These are phyloP conservation scores for Tricholauxania praeusta DNA, from an alignment of 2,888 invertebrate species.

Conservation along the genomic window DNA sequence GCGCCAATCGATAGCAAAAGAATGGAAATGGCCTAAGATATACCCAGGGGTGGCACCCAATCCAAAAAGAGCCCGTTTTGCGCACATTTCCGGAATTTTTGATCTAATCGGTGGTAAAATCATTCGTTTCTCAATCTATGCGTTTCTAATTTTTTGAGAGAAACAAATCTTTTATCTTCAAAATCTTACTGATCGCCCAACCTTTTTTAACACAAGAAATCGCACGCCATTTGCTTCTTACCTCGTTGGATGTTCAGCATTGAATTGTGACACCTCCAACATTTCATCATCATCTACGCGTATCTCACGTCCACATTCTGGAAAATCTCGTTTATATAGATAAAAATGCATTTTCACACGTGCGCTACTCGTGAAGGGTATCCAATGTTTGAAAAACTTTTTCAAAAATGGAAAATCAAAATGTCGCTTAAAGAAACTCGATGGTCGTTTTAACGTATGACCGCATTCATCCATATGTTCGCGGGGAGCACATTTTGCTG, in stretches of 20 bases:
- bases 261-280: constrained; percentile 57
- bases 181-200: too few species aligned
- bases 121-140: too few species aligned
- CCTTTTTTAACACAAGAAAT: too few species aligned
- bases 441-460: constrained; percentile 52
- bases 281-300: constrained; percentile 55
- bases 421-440: constrained; percentile 53
- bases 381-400: constrained; percentile 59
- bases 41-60: too few species aligned
- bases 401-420: constrained; percentile 60
- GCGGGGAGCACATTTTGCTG: neutral
- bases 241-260: constrained; percentile 63
- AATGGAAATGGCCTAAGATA: too few species aligned
- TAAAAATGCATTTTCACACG: constrained; percentile 62
- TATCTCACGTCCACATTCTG: constrained; percentile 62
- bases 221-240: constrained; percentile 41
- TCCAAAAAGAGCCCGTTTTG: too few species aligned
- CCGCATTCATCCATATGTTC: constrained; percentile 51
- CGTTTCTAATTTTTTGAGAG: too few species aligned
- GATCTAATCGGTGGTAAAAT: too few species aligned
- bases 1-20: too few species aligned
- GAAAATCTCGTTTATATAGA: constrained; percentile 61
- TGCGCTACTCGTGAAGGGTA: constrained; percentile 56
- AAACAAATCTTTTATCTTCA: too few species aligned
- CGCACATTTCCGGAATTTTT: too few species aligned